These are phyloP conservation scores for Oreochromis tanganicae DNA, from an alignment of 2,113 vertebrate species.

Conservation along the genomic window DNA sequence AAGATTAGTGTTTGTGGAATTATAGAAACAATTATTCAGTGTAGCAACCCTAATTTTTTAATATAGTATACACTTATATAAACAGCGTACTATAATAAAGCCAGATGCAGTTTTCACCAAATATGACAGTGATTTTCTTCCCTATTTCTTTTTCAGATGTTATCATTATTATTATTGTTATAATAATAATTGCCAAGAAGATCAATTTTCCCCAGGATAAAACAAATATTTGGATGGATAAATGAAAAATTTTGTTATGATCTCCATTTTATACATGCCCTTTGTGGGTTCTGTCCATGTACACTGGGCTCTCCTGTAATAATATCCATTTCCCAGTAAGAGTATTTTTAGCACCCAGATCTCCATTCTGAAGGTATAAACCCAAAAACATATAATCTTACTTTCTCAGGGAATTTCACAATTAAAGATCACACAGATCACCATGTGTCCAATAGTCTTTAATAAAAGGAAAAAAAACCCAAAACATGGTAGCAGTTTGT, in stretches of 20 bases:
- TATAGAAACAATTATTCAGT: neutral
- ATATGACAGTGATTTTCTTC: neutral
- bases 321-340: neutral
- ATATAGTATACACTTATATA: neutral
- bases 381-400: neutral
- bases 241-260: neutral
- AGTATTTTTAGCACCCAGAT: neutral
- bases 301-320: neutral
- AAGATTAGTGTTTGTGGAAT: neutral
- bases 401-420: neutral
- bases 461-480: fast-evolving
- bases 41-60: neutral
- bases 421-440: neutral
- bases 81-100: neutral
- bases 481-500: neutral
- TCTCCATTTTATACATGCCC: neutral
- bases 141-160: neutral
- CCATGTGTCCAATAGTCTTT: neutral
- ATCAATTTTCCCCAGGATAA: neutral
- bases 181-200: neutral
- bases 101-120: neutral
- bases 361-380: neutral
- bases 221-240: neutral
- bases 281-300: neutral
- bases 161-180: neutral